phyloP scores from a whole-genome alignment of 1,140 invertebrate genomes.

The Pseudoatta argentina region DNA sequence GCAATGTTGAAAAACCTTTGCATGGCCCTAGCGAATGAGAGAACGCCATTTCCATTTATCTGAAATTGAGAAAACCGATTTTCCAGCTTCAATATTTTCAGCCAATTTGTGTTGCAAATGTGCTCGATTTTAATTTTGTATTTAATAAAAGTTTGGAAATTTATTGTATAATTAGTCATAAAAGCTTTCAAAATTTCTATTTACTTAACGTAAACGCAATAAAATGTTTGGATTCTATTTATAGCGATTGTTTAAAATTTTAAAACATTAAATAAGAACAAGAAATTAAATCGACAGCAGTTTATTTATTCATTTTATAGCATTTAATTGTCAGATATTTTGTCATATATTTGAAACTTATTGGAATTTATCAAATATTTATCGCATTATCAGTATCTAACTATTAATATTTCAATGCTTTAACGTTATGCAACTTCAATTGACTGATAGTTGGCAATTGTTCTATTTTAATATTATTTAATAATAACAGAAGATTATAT shows the following conservation, averaged over 20 bases:
- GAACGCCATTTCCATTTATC: constrained; percentile 96
- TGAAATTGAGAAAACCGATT: constrained; percentile 84
- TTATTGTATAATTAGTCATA: constrained; percentile 3
- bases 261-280: background rate
- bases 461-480: background rate
- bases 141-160: background rate
- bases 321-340: background rate
- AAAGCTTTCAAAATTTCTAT: background rate
- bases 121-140: background rate
- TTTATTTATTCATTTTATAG: background rate
- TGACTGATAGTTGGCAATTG: background rate
- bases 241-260: background rate
- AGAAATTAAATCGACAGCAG: background rate
- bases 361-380: background rate
- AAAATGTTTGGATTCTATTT: background rate
- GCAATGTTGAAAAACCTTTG: constrained; percentile 94
- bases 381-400: background rate
- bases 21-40: constrained; percentile 96
- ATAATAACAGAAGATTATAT: background rate
- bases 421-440: background rate
- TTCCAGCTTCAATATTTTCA: constrained; percentile 16
- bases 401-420: background rate
- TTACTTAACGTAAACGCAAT: background rate
- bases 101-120: background rate
- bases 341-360: background rate